Conservation (phyloP, 2,888 invertebrate species). For the Alcis repandata region DNA sequence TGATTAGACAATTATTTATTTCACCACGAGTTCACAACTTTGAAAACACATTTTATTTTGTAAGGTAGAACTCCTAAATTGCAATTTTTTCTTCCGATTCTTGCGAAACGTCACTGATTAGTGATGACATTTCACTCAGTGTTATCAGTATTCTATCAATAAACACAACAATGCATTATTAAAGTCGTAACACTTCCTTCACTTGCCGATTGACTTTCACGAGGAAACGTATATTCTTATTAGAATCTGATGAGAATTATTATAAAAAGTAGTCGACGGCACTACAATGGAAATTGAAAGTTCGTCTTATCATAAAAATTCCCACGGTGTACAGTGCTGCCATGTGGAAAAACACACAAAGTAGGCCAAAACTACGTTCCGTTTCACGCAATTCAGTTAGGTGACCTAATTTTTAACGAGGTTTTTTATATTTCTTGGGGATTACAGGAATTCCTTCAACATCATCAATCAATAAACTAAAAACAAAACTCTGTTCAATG, state of each 20-base stretch:
- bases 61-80: conserved; percentile 76
- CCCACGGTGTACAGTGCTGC: conserved; percentile 78
- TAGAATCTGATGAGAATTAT: conserved; percentile 64
- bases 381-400: conserved; percentile 48
- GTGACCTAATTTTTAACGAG: conserved; percentile 42
- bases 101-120: conserved; percentile 79
- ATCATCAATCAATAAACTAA: neutral
- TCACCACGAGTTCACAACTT: conserved; percentile 72
- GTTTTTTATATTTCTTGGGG: neutral
- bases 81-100: conserved; percentile 66
- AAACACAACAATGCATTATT: conserved; percentile 34
- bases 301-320: conserved; percentile 67
- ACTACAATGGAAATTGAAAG: conserved; percentile 73
- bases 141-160: conserved; percentile 65
- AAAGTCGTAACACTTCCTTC: conserved; percentile 37
- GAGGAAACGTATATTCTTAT: conserved; percentile 63
- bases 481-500: conserved; percentile 11
- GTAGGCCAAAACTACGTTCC: conserved; percentile 65
- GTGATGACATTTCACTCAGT: conserved; percentile 72
- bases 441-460: too few relatives aligned
- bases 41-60: conserved; percentile 73
- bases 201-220: conserved; percentile 47
- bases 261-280: conserved; percentile 53
- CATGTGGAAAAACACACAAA: conserved; percentile 63
- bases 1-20: conserved; percentile 62